phyloP scores from a whole-genome alignment of 2,888 invertebrate genomes.

The Clunio marinus region DNA sequence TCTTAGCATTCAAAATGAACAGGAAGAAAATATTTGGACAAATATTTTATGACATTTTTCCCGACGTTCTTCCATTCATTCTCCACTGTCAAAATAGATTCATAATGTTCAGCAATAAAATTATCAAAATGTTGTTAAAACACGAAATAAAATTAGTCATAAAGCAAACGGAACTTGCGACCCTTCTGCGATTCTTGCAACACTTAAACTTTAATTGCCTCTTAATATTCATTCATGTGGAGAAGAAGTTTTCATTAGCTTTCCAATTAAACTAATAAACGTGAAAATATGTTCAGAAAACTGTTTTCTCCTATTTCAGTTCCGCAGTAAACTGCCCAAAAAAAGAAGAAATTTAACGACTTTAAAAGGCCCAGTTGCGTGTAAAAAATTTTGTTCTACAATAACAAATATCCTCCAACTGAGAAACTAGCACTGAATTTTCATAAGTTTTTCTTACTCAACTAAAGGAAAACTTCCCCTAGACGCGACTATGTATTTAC shows the following conservation, averaged over 20 bases:
- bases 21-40: neutral
- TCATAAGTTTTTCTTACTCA: neutral
- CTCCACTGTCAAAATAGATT: slow-evolving; percentile 5
- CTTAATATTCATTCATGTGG: neutral
- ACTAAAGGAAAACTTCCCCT: too few relatives aligned
- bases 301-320: neutral
- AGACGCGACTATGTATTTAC: neutral
- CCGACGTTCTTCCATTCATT: neutral
- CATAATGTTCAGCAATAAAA: slow-evolving; percentile 30
- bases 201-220: slow-evolving; percentile 35
- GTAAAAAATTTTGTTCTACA: slow-evolving; percentile 35
- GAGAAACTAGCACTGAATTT: too few relatives aligned
- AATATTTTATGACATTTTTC: neutral
- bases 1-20: neutral
- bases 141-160: neutral
- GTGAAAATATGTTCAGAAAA: slow-evolving; percentile 16
- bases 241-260: slow-evolving; percentile 1
- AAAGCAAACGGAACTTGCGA: neutral
- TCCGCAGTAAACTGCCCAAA: neutral
- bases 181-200: slow-evolving; percentile 5
- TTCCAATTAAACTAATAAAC: slow-evolving; percentile 29
- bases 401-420: neutral
- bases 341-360: neutral
- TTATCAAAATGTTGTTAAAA: slow-evolving; percentile 14
- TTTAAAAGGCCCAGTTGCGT: slow-evolving; percentile 26